Percentiles rank a stretch among this genome's conserved stretches.
These are phyloP conservation scores for Sminthurinus aureus DNA, from an alignment of 2,888 invertebrate species.

Conservation along the genomic window DNA sequence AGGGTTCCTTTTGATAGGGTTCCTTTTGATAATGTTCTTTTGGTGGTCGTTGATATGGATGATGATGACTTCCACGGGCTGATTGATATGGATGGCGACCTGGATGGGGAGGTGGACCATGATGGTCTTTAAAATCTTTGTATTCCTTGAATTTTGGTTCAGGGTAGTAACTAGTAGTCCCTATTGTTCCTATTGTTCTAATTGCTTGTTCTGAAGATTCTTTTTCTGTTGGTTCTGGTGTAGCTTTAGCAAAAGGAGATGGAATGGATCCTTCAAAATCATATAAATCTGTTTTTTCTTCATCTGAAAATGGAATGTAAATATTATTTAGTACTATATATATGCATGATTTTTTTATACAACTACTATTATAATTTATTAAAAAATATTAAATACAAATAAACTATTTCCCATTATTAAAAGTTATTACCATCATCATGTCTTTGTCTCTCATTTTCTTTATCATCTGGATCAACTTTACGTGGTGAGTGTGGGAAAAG, in stretches of 20 bases:
- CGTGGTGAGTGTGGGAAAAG: conserved; percentile 59
- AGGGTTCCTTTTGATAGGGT: too few relatives aligned
- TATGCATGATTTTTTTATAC: too few relatives aligned
- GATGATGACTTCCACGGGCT: background rate
- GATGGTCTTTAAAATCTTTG: conserved; percentile 24
- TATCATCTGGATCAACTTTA: conserved; percentile 47
- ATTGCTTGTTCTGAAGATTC: conserved; percentile 30
- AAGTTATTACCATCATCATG: conserved; percentile 20
- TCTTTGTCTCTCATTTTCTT: background rate
- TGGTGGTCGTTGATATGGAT: background rate
- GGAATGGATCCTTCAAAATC: conserved; percentile 59
- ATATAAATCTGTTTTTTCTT: conserved; percentile 53
- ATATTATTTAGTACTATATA: too few relatives aligned
- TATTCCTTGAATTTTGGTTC: conserved; percentile 18
- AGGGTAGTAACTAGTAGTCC: background rate
- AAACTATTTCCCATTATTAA: too few relatives aligned
- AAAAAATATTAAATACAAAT: too few relatives aligned
- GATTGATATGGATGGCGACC: conserved; percentile 17
- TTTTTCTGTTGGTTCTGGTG: conserved; percentile 16
- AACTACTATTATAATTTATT: too few relatives aligned
- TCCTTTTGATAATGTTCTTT: too few relatives aligned
- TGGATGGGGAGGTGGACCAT: conserved; percentile 34
- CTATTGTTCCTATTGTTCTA: conserved; percentile 33
- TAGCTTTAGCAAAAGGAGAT: conserved; percentile 53
- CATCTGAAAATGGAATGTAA: conserved; percentile 23